phyloP scores from a whole-genome alignment of 2,888 invertebrate genomes.

The Bombylius major region DNA sequence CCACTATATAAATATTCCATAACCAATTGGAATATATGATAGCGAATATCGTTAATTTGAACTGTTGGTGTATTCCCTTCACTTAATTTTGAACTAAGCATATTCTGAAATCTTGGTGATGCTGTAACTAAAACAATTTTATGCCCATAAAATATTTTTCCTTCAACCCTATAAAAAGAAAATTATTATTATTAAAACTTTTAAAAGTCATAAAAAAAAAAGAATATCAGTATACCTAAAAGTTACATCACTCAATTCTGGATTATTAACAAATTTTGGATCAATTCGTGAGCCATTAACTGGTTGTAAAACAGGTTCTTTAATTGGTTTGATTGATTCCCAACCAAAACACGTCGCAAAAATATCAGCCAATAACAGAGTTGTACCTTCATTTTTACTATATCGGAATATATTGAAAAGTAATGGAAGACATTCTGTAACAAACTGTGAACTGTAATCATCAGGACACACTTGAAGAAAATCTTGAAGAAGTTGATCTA shows the following conservation, averaged over 20 bases:
- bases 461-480: constrained; percentile 84
- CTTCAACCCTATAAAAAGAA: constrained; percentile 55
- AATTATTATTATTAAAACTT: not conserved
- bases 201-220: not conserved
- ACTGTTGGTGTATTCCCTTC: constrained; percentile 70
- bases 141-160: constrained; percentile 82
- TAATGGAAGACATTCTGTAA: constrained; percentile 78
- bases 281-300: constrained; percentile 67
- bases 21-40: constrained; percentile 85
- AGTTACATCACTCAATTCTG: constrained; percentile 82
- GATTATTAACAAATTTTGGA: constrained; percentile 87
- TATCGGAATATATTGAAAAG: constrained; percentile 81
- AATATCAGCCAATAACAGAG: constrained; percentile 73
- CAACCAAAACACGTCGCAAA: constrained; percentile 81
- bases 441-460: constrained; percentile 78
- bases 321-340: constrained; percentile 68
- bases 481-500: constrained; percentile 79
- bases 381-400: constrained; percentile 87
- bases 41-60: constrained; percentile 84
- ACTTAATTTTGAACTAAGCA: constrained; percentile 64
- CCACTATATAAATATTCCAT: constrained; percentile 91
- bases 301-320: constrained; percentile 50
- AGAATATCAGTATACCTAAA: constrained; percentile 43
- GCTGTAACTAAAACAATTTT: constrained; percentile 88
- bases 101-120: constrained; percentile 71